These are phyloP conservation scores for Coelinius sp. DNA, from an alignment of 2,888 invertebrate species.

Conservation along the genomic window DNA sequence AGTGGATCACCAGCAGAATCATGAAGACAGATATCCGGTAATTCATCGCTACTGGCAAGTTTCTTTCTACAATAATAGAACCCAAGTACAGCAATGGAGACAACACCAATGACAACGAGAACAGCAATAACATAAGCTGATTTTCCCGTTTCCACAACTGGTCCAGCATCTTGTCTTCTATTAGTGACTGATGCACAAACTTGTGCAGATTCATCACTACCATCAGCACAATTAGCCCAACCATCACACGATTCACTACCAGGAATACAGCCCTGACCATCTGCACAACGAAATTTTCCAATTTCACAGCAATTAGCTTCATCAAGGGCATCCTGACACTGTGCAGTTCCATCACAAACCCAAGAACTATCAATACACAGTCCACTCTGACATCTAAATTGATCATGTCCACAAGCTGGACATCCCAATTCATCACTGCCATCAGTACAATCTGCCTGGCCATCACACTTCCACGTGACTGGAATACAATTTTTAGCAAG, in stretches of 20 bases:
- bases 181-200: slow-evolving; percentile 73
- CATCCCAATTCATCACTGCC: slow-evolving; percentile 85
- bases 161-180: slow-evolving; percentile 67
- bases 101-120: slow-evolving; percentile 73
- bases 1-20: slow-evolving; percentile 80
- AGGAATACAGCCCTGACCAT: slow-evolving; percentile 81
- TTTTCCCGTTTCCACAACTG: slow-evolving; percentile 68
- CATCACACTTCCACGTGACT: slow-evolving; percentile 83
- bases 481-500: slow-evolving; percentile 79
- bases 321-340: slow-evolving; percentile 80
- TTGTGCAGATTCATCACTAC: slow-evolving; percentile 82
- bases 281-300: slow-evolving; percentile 80
- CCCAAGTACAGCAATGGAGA: slow-evolving; percentile 72
- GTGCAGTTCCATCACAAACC: slow-evolving; percentile 77
- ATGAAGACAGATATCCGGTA: slow-evolving; percentile 72
- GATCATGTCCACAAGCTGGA: slow-evolving; percentile 79
- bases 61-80: slow-evolving; percentile 74
- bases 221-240: slow-evolving; percentile 84
- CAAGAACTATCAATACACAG: slow-evolving; percentile 75
- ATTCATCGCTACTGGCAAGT: slow-evolving; percentile 70
- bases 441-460: slow-evolving; percentile 86
- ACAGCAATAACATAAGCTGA: slow-evolving; percentile 74
- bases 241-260: slow-evolving; percentile 81
- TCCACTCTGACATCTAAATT: slow-evolving; percentile 77
- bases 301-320: slow-evolving; percentile 79